Percentiles rank a stretch among this genome's conserved stretches.
Evolutionary conservation across 2,888 invertebrate genomes (phyloP).

Genomic region (Anoplius nigerrimus): DNA sequence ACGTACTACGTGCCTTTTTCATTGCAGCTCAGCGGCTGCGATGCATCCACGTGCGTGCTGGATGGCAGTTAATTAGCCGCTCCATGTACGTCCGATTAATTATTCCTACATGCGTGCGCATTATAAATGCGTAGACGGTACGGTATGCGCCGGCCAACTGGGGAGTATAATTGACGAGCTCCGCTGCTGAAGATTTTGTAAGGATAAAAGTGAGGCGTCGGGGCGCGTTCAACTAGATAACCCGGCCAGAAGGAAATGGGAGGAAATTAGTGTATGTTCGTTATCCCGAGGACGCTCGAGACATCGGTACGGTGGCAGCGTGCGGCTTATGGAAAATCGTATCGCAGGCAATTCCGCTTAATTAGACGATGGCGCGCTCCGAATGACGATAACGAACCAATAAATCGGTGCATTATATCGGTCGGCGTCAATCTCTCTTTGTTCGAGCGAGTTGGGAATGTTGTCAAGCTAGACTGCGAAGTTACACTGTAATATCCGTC

Average conservation of each 20-base stretch:
- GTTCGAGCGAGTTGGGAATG: too few species aligned
- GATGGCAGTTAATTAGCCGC: conserved; percentile 30
- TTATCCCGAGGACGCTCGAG: not conserved
- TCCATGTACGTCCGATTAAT: conserved; percentile 20
- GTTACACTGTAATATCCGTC: too few species aligned
- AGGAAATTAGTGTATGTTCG: not conserved
- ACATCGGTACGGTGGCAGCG: not conserved
- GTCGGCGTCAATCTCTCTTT: too few species aligned
- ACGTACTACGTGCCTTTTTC: too few species aligned
- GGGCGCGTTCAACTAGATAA: not conserved
- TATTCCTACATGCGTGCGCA: conserved; percentile 21
- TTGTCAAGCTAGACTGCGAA: too few species aligned
- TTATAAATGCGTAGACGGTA: too few species aligned
- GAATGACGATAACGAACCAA: not conserved
- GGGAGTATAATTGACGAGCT: too few species aligned
- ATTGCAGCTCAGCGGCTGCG: too few species aligned
- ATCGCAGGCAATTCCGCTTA: not conserved
- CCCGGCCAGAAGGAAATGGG: not conserved
- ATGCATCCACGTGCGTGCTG: conserved; percentile 13
- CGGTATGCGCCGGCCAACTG: too few species aligned
- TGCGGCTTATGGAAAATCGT: not conserved
- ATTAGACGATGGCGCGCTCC: not conserved
- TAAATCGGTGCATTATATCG: not conserved
- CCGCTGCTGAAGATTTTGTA: too few species aligned
- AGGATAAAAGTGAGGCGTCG: not conserved